A percentile compares a stretch with the other conserved stretches of the same genome.
Evolutionary conservation across 2,113 vertebrate genomes (phyloP).

Genomic region (Oryzias curvinotus): DNA sequence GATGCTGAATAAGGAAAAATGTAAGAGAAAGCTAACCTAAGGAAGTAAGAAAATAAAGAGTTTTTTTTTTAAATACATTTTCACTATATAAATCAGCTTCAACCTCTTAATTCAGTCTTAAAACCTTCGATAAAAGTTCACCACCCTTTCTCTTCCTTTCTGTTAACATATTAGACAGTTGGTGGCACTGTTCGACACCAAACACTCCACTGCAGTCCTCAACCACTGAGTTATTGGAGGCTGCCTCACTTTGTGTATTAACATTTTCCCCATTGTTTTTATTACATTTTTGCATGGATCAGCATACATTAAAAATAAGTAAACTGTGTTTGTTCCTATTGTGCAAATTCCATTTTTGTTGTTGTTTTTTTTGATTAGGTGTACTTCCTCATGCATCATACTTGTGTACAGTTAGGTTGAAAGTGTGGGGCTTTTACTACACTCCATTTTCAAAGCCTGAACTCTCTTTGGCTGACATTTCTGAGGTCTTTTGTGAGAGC

Average conservation of each 20-base stretch:
- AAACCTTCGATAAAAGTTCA: neutral
- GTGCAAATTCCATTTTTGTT: slow-evolving; percentile 11
- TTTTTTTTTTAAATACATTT: neutral
- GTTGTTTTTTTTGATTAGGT: slow-evolving; percentile 27
- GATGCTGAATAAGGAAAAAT: too few relatives aligned
- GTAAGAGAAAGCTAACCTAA: too few relatives aligned
- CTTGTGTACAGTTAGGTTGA: slow-evolving; percentile 22
- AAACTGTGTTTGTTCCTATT: slow-evolving; percentile 17
- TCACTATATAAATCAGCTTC: neutral
- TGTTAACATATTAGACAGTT: slow-evolving; percentile 41
- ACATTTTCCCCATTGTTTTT: slow-evolving; percentile 37
- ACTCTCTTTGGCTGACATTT: slow-evolving; percentile 64
- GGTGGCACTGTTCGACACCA: slow-evolving; percentile 69
- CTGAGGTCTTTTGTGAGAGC: slow-evolving; percentile 66
- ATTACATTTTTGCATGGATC: slow-evolving; percentile 21
- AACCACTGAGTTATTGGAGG: slow-evolving; percentile 8
- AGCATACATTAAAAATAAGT: slow-evolving; percentile 24
- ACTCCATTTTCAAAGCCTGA: slow-evolving; percentile 51
- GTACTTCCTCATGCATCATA: slow-evolving; percentile 15
- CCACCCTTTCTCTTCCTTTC: neutral
- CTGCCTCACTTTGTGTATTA: slow-evolving; percentile 11
- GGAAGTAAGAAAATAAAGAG: too few relatives aligned
- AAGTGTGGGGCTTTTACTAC: slow-evolving; percentile 56
- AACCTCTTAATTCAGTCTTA: slow-evolving; percentile 7
- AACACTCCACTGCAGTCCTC: neutral